Percentiles rank a stretch among this genome's conserved stretches.
Conservation (phyloP, 2,797 vertebrate species). For the Sebastes paucispinis region DNA sequence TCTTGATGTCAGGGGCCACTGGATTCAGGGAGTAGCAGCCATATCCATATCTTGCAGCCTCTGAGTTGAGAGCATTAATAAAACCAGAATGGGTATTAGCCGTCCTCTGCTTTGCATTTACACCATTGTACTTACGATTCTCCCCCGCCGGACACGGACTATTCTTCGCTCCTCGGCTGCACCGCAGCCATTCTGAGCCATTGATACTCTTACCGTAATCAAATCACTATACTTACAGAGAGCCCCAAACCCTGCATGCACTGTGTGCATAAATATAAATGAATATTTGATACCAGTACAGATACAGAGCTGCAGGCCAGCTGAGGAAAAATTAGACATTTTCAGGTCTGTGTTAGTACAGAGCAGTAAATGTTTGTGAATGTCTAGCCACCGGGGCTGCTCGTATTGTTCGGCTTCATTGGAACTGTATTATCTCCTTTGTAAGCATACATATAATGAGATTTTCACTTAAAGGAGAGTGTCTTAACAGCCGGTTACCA, state of each 20-base stretch:
- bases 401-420: constrained; percentile 5
- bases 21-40: not conserved
- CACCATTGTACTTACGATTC: not conserved
- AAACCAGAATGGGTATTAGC: constrained; percentile 1
- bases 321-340: constrained; percentile 1
- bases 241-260: constrained; percentile 21
- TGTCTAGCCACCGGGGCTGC: not conserved
- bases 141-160: not conserved
- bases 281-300: constrained; percentile 43
- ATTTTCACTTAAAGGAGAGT: not conserved
- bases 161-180: not conserved
- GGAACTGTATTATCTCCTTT: not conserved
- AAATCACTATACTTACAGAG: constrained; percentile 43
- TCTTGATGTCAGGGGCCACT: constrained; percentile 20
- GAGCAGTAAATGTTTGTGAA: constrained; percentile 29
- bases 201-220: constrained; percentile 48
- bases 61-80: constrained; percentile 8
- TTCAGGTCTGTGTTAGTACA: constrained; percentile 12
- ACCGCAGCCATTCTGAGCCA: constrained; percentile 6
- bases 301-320: constrained; percentile 46
- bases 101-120: constrained; percentile 24
- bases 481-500: not conserved
- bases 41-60: constrained; percentile 11
- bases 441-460: not conserved
- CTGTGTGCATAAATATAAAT: constrained; percentile 48